These are phyloP conservation scores for Glyptemys insculpta DNA, from an alignment of 2,797 vertebrate species.

Conservation along the genomic window DNA sequence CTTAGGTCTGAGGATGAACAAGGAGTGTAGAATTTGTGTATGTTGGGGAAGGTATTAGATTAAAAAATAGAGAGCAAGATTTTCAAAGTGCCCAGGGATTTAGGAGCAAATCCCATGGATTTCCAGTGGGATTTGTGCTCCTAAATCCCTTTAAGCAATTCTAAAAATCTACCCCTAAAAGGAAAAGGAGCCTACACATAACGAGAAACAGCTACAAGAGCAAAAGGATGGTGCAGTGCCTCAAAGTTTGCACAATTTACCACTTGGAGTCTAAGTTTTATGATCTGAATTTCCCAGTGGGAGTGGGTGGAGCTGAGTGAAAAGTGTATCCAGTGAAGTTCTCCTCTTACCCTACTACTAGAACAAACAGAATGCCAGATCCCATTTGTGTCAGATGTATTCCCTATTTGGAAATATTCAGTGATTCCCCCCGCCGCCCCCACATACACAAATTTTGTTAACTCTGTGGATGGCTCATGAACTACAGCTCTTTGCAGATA, in stretches of 20 bases:
- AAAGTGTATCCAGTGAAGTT: neutral
- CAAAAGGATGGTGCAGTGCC: fast-evolving
- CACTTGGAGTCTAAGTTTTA: conserved; percentile 33
- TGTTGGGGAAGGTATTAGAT: neutral
- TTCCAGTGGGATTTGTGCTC: fast-evolving
- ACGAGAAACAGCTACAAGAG: neutral
- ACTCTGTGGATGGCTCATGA: neutral
- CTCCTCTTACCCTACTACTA: neutral
- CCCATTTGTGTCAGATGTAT: neutral
- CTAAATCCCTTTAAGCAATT: neutral
- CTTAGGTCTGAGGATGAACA: neutral
- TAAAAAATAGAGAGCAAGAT: neutral
- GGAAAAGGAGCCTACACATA: neutral
- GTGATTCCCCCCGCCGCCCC: fast-evolving
- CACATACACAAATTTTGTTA: neutral
- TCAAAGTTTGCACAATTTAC: neutral
- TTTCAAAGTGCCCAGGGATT: fast-evolving
- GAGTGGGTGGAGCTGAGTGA: conserved; percentile 19
- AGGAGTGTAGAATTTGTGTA: neutral
- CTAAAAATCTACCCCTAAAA: neutral
- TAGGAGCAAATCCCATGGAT: neutral
- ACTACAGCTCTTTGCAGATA: too few relatives aligned
- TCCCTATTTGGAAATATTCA: neutral
- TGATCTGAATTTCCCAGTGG: neutral
- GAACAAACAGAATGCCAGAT: neutral